Conservation (phyloP, 2,797 vertebrate species). For the Setipinna tenuifilis region DNA sequence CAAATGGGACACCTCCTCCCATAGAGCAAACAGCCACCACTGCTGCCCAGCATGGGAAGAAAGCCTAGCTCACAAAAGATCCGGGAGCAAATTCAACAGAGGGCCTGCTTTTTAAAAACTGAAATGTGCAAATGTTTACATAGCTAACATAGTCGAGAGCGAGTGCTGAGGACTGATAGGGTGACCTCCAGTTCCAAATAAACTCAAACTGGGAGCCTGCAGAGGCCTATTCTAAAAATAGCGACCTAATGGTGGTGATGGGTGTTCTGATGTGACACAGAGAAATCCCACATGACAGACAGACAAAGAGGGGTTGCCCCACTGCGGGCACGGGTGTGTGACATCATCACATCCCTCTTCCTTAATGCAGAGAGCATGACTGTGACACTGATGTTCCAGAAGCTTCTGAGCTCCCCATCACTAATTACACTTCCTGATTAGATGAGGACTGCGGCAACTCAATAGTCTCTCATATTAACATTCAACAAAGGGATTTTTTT, state of each 20-base stretch:
- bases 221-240: not conserved
- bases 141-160: not conserved
- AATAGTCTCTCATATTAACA: not conserved
- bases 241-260: not conserved
- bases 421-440: not conserved
- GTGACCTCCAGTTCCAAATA: not conserved
- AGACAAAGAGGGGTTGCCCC: not conserved
- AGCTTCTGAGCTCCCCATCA: not conserved
- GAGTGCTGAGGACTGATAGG: not conserved
- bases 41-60: not conserved
- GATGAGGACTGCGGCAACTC: not conserved
- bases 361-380: conserved; percentile 18
- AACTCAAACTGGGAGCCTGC: no score
- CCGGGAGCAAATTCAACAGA: conserved; percentile 21
- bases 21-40: conserved; percentile 47
- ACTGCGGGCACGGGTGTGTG: not conserved
- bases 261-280: not conserved
- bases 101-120: not conserved
- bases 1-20: conserved; percentile 48
- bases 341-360: conserved; percentile 4
- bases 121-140: not conserved
- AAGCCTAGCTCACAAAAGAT: conserved; percentile 24
- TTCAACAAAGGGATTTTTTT: not conserved
- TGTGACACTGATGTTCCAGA: not conserved
- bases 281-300: not conserved